Percentiles rank a stretch among this genome's conserved stretches.
These are phyloP conservation scores for Staurois parvus DNA, from an alignment of 2,797 vertebrate species.

Conservation along the genomic window DNA sequence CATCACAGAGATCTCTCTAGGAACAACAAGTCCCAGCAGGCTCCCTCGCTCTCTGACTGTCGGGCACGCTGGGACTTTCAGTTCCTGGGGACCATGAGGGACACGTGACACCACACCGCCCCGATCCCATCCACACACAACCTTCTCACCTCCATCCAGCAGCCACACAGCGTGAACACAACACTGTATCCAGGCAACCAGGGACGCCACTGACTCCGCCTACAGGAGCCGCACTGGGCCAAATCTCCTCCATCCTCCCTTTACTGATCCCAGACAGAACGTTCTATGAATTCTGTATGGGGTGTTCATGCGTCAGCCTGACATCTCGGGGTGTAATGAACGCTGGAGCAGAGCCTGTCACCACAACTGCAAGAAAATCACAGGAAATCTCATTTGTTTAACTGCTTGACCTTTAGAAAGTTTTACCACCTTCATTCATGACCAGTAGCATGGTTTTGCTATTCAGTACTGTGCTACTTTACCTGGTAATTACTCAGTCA, in stretches of 20 bases:
- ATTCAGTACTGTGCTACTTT: too few relatives aligned
- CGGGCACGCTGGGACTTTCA: not conserved
- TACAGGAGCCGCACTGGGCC: conserved; percentile 32
- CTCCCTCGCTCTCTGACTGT: not conserved
- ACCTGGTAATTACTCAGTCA: too few relatives aligned
- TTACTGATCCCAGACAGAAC: not conserved
- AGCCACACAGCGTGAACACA: not conserved
- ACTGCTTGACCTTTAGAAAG: too few relatives aligned
- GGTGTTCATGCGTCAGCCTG: too few relatives aligned
- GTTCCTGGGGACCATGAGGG: not conserved
- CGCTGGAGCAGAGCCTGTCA: too few relatives aligned
- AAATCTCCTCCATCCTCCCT: not conserved
- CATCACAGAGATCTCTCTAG: too few relatives aligned
- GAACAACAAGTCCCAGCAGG: conserved; percentile 1
- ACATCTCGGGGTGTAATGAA: too few relatives aligned
- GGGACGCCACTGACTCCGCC: not conserved
- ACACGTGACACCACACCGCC: not conserved
- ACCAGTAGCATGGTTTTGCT: too few relatives aligned
- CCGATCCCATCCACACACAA: not conserved
- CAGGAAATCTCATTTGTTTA: too few relatives aligned
- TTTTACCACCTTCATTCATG: too few relatives aligned
- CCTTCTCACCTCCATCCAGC: conserved; percentile 20
- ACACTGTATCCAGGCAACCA: conserved; percentile 27
- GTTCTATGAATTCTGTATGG: too few relatives aligned
- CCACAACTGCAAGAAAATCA: too few relatives aligned